These are phyloP conservation scores for Eolophus roseicapilla DNA, from an alignment of 2,113 vertebrate genomes.

Conservation along the genomic window DNA sequence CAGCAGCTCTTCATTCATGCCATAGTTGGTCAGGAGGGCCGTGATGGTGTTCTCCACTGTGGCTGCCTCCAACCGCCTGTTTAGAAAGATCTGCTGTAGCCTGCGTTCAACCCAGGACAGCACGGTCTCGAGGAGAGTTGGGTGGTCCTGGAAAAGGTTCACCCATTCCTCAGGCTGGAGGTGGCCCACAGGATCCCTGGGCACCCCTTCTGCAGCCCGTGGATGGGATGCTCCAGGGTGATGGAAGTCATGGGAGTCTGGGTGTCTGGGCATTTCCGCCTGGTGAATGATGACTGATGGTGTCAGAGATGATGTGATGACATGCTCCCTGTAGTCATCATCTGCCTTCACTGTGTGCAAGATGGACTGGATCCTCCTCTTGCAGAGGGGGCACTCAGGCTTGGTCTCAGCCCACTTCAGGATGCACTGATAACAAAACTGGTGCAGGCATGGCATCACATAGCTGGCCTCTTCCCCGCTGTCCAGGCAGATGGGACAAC, in stretches of 20 bases:
- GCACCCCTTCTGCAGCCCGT: background rate
- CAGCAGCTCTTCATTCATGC: background rate
- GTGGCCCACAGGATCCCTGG: background rate
- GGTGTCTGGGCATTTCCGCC: background rate
- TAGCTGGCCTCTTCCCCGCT: background rate
- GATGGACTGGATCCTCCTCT: background rate
- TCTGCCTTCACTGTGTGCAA: rapidly evolving
- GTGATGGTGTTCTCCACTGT: background rate
- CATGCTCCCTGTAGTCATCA: background rate
- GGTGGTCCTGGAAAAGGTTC: background rate
- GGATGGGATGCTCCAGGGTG: rapidly evolving
- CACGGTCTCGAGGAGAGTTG: background rate
- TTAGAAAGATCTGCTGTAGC: background rate
- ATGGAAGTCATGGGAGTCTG: rapidly evolving
- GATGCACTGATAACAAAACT: rapidly evolving
- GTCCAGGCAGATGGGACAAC: background rate
- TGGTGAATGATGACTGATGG: too few relatives aligned
- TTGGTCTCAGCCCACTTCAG: background rate
- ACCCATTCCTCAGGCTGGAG: background rate
- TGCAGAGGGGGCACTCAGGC: rapidly evolving
- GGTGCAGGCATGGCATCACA: background rate
- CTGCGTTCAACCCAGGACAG: background rate
- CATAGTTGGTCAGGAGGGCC: background rate
- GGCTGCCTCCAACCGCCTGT: background rate
- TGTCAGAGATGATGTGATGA: background rate